Evolutionary conservation across 2,888 invertebrate species (phyloP).

Genomic region (Lasioglossum oenotherae): DNA sequence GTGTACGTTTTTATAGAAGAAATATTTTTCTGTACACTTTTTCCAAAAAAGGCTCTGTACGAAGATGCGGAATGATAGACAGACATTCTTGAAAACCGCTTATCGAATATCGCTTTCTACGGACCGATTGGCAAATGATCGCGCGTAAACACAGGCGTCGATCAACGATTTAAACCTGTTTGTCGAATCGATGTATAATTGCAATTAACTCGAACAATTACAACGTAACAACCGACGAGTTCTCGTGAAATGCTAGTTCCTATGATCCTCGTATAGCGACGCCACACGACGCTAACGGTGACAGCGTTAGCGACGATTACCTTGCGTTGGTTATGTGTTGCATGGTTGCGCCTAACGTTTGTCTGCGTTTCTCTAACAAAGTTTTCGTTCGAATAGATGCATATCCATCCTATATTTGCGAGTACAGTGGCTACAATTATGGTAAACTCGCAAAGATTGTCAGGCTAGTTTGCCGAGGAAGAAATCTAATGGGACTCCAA

Average conservation of each 20-base stretch:
- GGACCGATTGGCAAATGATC: no score
- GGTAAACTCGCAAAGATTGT: neutral
- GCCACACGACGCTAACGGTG: slow-evolving; percentile 38
- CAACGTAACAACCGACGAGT: neutral
- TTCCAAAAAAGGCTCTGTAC: no score
- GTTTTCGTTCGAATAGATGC: neutral
- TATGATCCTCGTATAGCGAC: slow-evolving; percentile 9
- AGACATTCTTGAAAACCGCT: no score
- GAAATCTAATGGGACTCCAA: neutral
- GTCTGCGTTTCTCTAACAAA: slow-evolving; percentile 9
- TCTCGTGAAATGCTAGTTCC: neutral
- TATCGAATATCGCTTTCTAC: no score
- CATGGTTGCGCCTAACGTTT: slow-evolving; percentile 2
- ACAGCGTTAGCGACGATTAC: slow-evolving; percentile 16
- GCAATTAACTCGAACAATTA: neutral
- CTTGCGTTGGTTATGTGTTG: slow-evolving; percentile 34
- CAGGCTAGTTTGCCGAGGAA: neutral
- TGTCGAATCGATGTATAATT: neutral
- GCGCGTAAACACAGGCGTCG: no score
- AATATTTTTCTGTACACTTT: no score
- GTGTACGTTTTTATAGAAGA: no score
- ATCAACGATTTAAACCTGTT: neutral
- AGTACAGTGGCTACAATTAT: neutral
- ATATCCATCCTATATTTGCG: neutral
- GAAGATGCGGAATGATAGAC: no score